These are phyloP conservation scores for Amiota communis DNA, from an alignment of 2,888 invertebrate genomes.

Conservation along the genomic window DNA sequence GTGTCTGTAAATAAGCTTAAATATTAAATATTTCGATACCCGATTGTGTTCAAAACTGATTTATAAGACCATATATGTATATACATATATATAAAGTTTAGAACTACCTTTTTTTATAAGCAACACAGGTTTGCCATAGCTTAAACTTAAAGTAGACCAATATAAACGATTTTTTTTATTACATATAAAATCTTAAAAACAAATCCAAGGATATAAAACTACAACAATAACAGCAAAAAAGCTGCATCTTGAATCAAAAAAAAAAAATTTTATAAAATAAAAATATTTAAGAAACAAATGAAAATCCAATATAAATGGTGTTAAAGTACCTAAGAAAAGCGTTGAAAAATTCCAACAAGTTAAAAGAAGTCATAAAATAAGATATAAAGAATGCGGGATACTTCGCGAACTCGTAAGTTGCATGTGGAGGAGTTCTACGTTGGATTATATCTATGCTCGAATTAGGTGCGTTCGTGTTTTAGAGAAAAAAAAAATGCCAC, in stretches of 20 bases:
- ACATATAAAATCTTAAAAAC: constrained; percentile 19
- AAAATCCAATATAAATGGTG: constrained; percentile 36
- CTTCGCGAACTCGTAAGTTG: no score
- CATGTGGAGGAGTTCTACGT: constrained; percentile 20
- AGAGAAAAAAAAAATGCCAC: constrained; percentile 56
- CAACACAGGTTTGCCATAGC: no score
- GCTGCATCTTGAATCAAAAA: constrained; percentile 45
- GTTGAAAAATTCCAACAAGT: constrained; percentile 19
- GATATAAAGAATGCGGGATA: no score
- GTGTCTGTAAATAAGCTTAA: constrained; percentile 43
- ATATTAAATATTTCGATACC: constrained; percentile 49
- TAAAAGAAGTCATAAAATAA: no score
- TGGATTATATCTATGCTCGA: neutral
- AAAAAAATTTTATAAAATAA: constrained; percentile 2
- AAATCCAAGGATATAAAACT: constrained; percentile 25
- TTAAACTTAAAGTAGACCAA: no score
- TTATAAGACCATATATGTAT: constrained; percentile 1
- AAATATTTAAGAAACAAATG: constrained; percentile 21
- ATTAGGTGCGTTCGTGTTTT: neutral
- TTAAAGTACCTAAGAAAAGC: constrained; percentile 31
- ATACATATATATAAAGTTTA: constrained; percentile 27
- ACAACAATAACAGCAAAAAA: constrained; percentile 19
- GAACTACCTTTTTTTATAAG: no score
- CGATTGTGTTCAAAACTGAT: constrained; percentile 48
- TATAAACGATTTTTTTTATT: neutral